A percentile compares a stretch with the other conserved stretches of the same genome.
These are phyloP conservation scores for Phainopepla nitens DNA, from an alignment of 2,113 vertebrate genomes.

Conservation along the genomic window DNA sequence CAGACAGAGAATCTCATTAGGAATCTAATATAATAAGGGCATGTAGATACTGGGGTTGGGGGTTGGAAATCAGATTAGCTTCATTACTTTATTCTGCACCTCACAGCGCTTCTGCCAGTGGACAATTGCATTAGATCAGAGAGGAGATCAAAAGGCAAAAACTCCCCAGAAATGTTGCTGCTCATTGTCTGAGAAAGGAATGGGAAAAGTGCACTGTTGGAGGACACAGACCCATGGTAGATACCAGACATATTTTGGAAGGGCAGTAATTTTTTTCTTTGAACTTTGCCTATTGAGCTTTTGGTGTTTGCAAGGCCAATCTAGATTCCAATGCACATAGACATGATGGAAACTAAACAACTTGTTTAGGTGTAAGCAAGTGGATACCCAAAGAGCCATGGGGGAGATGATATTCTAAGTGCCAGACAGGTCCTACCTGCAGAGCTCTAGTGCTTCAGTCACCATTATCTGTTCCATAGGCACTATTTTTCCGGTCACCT, in stretches of 20 bases:
- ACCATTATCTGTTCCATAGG: not conserved
- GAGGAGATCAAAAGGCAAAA: conserved; percentile 91
- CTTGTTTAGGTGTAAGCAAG: not conserved
- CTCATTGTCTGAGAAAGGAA: conserved; percentile 58
- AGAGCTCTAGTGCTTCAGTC: not conserved
- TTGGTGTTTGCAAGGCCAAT: not conserved
- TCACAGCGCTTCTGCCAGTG: conserved; percentile 89
- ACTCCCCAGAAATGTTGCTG: conserved; percentile 72
- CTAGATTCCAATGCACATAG: not conserved
- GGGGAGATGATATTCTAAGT: not conserved
- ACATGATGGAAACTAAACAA: not conserved
- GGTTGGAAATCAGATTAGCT: conserved; percentile 93
- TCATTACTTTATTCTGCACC: conserved; percentile 98
- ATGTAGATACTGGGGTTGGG: conserved; percentile 90
- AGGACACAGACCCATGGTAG: not conserved
- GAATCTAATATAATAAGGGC: conserved; percentile 97
- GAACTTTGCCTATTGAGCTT: not conserved
- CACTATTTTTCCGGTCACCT: not conserved
- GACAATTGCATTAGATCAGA: conserved; percentile 95
- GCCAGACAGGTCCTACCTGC: not conserved
- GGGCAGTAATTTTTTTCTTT: not conserved
- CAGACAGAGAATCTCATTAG: conserved; percentile 93
- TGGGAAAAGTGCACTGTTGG: not conserved
- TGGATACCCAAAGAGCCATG: not conserved
- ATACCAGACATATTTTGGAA: not conserved